phyloP scores from a whole-genome alignment of 2,888 invertebrate species.

The Rugalucina vietnamica region DNA sequence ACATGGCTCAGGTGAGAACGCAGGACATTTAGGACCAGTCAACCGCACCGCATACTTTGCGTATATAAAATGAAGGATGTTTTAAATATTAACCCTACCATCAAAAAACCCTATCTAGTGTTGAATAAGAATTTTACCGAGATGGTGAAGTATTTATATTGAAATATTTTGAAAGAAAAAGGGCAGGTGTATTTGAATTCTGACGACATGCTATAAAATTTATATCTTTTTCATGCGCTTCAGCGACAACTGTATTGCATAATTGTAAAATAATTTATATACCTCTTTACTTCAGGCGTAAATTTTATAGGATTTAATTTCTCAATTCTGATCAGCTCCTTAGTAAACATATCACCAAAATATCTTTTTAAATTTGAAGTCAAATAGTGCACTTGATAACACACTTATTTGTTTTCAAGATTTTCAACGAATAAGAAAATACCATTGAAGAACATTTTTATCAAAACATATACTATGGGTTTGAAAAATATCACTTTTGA shows the following conservation, averaged over 20 bases:
- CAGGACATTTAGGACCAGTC: not conserved
- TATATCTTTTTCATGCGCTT: not conserved
- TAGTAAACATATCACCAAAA: not conserved
- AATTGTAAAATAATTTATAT: constrained; percentile 11
- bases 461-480: not conserved
- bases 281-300: not conserved
- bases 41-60: not conserved
- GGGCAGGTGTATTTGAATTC: constrained; percentile 1
- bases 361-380: not conserved
- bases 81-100: constrained; percentile 14
- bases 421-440: not conserved
- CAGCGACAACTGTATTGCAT: not conserved
- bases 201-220: not conserved
- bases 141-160: constrained; percentile 6
- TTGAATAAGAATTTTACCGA: constrained; percentile 12
- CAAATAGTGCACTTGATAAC: not conserved
- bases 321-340: not conserved
- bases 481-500: too few relatives aligned
- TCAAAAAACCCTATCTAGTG: not conserved
- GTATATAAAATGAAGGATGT: not conserved
- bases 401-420: not conserved
- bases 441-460: not conserved
- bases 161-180: constrained; percentile 2
- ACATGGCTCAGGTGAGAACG: not conserved
- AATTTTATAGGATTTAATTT: not conserved